A percentile compares a stretch with the other conserved stretches of the same genome.
Evolutionary conservation across 2,888 invertebrate genomes (phyloP).

Genomic region (Parochlus steinenii): DNA sequence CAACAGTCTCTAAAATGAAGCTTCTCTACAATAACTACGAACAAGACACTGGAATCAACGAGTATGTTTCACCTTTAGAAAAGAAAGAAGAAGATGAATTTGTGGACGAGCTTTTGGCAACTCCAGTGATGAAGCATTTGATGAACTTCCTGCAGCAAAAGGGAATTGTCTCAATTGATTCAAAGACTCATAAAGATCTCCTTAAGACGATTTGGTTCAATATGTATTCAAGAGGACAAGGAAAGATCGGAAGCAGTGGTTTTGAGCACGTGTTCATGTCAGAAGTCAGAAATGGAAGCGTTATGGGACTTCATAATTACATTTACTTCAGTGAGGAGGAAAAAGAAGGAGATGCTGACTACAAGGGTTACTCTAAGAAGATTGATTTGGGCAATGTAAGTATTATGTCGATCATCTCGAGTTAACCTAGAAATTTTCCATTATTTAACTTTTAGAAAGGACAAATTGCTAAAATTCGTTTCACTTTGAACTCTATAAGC

Average conservation of each 20-base stretch:
- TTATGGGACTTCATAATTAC: conserved; percentile 85
- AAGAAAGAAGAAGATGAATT: conserved; percentile 62
- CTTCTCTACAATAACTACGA: conserved; percentile 76
- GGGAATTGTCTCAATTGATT: conserved; percentile 46
- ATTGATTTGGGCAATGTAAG: conserved; percentile 53
- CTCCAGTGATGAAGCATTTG: conserved; percentile 54
- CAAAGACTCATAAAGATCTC: conserved; percentile 52
- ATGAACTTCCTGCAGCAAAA: conserved; percentile 42
- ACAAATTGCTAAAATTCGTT: conserved; percentile 51
- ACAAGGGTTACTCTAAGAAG: conserved; percentile 62
- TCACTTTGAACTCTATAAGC: conserved; percentile 48
- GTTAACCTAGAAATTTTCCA: conserved; percentile 1
- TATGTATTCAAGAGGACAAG: conserved; percentile 63
- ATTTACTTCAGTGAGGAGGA: conserved; percentile 69
- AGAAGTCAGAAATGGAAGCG: conserved; percentile 61
- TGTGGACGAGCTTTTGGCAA: conserved; percentile 58
- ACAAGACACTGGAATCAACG: conserved; percentile 51
- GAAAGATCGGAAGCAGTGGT: conserved; percentile 70
- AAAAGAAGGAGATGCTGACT: conserved; percentile 48
- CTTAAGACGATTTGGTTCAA: conserved; percentile 63
- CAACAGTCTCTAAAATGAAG: conserved; percentile 56
- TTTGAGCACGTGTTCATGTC: conserved; percentile 88
- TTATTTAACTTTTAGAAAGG: conserved; percentile 47
- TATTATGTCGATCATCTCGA: conserved; percentile 15
- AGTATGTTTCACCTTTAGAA: conserved; percentile 58